A percentile compares a stretch with the other conserved stretches of the same genome.
These are phyloP conservation scores for Plemyria rubiginata DNA, from an alignment of 2,888 invertebrate genomes.

Conservation along the genomic window DNA sequence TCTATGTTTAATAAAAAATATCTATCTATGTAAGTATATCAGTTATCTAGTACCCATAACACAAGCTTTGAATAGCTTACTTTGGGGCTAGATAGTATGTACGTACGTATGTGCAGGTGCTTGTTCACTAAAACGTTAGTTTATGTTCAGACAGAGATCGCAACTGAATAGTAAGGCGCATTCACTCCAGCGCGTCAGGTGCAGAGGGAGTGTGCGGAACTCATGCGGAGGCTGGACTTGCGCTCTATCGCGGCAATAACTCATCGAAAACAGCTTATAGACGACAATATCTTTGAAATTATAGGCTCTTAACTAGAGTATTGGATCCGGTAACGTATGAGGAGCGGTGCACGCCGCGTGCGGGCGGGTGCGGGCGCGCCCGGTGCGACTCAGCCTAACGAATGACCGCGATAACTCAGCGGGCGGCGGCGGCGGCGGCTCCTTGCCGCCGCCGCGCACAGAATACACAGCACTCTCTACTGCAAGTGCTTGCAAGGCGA, in stretches of 20 bases:
- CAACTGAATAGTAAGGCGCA: too few species aligned
- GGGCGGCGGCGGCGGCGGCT: constrained; percentile 10
- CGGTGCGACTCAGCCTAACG: constrained; percentile 39
- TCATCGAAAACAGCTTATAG: constrained; percentile 35
- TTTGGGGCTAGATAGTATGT: too few species aligned
- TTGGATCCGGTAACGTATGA: constrained; percentile 33
- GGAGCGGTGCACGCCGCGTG: constrained; percentile 16
- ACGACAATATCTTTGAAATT: constrained; percentile 41
- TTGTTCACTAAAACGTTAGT: neutral
- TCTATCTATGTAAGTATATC: too few species aligned
- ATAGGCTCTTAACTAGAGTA: constrained; percentile 39
- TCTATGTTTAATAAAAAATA: too few species aligned
- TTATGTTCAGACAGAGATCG: too few species aligned
- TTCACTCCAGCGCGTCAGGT: neutral
- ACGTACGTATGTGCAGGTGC: neutral
- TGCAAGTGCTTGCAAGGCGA: constrained; percentile 4
- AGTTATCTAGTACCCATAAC: too few species aligned
- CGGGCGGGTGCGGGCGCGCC: constrained; percentile 4
- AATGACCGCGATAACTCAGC: constrained; percentile 46
- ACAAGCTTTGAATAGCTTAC: too few species aligned
- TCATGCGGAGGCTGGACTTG: constrained; percentile 4
- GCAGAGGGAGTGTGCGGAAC: neutral
- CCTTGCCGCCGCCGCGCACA: constrained; percentile 7
- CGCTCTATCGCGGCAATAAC: constrained; percentile 25
- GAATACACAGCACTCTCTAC: constrained; percentile 2